phyloP scores from a whole-genome alignment of 2,888 invertebrate species.

The Lymantria monacha region DNA sequence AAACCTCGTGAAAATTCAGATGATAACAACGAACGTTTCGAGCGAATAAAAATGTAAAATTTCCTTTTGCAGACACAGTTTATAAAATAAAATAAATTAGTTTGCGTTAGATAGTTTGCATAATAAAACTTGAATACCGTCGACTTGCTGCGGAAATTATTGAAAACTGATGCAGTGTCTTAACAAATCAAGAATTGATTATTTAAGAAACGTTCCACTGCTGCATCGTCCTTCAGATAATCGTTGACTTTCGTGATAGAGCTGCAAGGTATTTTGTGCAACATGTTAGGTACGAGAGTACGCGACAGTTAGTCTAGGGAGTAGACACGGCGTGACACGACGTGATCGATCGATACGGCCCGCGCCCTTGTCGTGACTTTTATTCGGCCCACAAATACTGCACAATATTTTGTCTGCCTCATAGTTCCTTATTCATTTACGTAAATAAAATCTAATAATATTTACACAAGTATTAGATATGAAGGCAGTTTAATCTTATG shows the following conservation, averaged over 20 bases:
- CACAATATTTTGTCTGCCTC: slow-evolving; percentile 9
- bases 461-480: no score
- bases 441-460: background rate
- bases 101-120: slow-evolving; percentile 3
- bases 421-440: background rate
- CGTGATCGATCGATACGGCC: slow-evolving; percentile 49
- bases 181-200: background rate
- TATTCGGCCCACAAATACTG: slow-evolving; percentile 8
- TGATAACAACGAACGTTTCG: no score
- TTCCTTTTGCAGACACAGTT: background rate
- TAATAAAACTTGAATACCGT: background rate
- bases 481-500: no score
- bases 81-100: slow-evolving; percentile 2
- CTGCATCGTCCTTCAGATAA: slow-evolving; percentile 13
- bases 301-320: slow-evolving; percentile 23
- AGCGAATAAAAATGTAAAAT: no score
- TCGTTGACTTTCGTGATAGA: slow-evolving; percentile 1
- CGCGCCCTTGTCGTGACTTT: slow-evolving; percentile 36
- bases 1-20: no score
- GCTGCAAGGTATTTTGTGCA: slow-evolving; percentile 16
- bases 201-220: slow-evolving; percentile 6
- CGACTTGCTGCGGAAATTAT: slow-evolving; percentile 7
- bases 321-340: slow-evolving; percentile 51
- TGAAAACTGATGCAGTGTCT: slow-evolving; percentile 8
- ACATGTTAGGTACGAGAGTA: background rate